Base-by-base conservation (phyloP, 2,888 invertebrate genomes). In the Aphidoletes aphidimyza region DNA sequence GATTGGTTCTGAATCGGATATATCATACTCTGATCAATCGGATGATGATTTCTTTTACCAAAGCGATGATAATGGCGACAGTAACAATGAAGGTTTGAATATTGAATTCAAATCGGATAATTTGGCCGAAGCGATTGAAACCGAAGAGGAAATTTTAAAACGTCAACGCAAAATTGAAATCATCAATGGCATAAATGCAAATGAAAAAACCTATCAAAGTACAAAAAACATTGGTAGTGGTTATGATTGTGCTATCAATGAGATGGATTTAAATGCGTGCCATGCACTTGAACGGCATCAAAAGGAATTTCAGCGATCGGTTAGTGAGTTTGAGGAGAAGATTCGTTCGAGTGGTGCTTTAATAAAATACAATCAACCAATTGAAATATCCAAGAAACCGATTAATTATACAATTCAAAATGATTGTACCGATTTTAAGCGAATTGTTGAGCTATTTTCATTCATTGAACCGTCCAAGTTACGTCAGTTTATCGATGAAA, bases 61-160 rank as follows among this genome's bases (percentile, higher is more conserved):
- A 37, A 81, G 37, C 9, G 87, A 86, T 86, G 88, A 90, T 0
- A 91, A 91, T 0, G 89, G 90, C 49, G 87, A 85, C 39, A 84
- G 84, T 30, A 88, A 88, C 85, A 85, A 87, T 89, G 92, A 92
- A 54, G 94, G 95, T 0, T 91, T 96, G 17, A 92, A 94, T 26
- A 96, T 96, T 86, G 94, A 95, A 86, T 96, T 96, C 88, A 95
- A 94, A 87, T 94, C 95, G 0, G 95, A 95, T 36, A 96, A 95
- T 89, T 93, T 95, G 78, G 97, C 96, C 0, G 96, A 96, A 89
- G 96, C 96, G 0, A 92, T 96, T 0, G 96, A 96, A 87, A 90
- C 93, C 5, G 92, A 91, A 85, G 88, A 89, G n/a, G 90, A 91
- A 88, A 87, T 88, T 54, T 87, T 87, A 87, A 91, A 89, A 86